A percentile compares a stretch with the other conserved stretches of the same genome.
phyloP scores from a whole-genome alignment of 2,888 invertebrate species.

The Acronicta leporina region DNA sequence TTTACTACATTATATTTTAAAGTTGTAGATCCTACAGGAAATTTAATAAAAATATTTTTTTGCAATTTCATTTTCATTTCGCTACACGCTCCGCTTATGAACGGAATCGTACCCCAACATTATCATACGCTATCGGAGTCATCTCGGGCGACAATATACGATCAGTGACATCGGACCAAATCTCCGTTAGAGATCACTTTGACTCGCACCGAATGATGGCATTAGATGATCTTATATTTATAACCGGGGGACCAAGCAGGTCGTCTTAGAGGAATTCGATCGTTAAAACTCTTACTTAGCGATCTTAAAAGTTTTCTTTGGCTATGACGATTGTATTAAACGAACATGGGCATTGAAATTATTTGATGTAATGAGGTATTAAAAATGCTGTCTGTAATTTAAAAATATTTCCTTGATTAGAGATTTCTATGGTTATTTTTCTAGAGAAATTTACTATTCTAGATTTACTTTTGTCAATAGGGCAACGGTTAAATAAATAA shows the following conservation, averaged over 20 bases:
- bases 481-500: no score
- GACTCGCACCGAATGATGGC: slow-evolving; percentile 77
- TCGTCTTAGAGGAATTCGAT: slow-evolving; percentile 46
- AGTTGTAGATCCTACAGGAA: no score
- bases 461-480: no score
- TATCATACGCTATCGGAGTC: slow-evolving; percentile 80
- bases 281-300: slow-evolving; percentile 29
- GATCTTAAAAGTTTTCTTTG: slow-evolving; percentile 14
- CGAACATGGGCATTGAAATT: background rate
- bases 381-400: background rate
- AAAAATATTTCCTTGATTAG: background rate
- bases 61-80: slow-evolving; percentile 1
- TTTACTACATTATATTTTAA: no score
- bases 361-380: slow-evolving; percentile 4
- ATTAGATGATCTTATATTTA: slow-evolving; percentile 74
- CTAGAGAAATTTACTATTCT: background rate
- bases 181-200: slow-evolving; percentile 79
- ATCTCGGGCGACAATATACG: slow-evolving; percentile 88
- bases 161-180: slow-evolving; percentile 83
- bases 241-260: slow-evolving; percentile 49
- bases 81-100: slow-evolving; percentile 62
- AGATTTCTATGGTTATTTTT: background rate
- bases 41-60: no score
- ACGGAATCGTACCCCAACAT: slow-evolving; percentile 52
- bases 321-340: slow-evolving; percentile 13